Conservation (phyloP, 2,888 invertebrate species). For the Barypeithes pellucidus region DNA sequence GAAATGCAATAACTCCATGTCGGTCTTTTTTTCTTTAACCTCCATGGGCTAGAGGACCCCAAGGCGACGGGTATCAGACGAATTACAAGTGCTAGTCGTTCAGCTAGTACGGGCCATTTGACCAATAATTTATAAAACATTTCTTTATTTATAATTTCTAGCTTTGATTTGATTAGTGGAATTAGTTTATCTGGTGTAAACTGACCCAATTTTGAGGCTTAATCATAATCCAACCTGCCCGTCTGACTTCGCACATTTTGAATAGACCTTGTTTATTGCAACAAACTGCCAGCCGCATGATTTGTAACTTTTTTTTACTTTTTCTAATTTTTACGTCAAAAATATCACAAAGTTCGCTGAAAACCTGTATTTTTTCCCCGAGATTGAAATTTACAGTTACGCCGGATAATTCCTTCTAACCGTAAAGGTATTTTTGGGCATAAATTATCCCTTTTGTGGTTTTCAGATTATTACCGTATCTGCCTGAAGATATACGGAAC, state of each 20-base stretch:
- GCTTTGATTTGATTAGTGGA: neutral
- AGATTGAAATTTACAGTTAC: conserved; percentile 21
- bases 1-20: too few species aligned
- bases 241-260: conserved; percentile 43
- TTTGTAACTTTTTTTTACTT: conserved; percentile 30
- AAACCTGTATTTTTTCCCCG: conserved; percentile 9
- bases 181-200: neutral
- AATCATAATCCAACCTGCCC: conserved; percentile 36
- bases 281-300: conserved; percentile 13
- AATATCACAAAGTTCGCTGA: conserved; percentile 20
- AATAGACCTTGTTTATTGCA: conserved; percentile 26
- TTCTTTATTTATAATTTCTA: too few species aligned
- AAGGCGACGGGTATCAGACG: too few species aligned
- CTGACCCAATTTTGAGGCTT: conserved; percentile 12
- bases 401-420: conserved; percentile 8
- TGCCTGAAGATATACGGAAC: neutral
- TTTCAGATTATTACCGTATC: neutral
- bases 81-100: too few species aligned
- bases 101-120: too few species aligned
- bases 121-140: too few species aligned
- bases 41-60: too few species aligned
- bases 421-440: conserved; percentile 9
- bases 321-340: conserved; percentile 33
- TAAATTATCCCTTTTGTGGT: conserved; percentile 29
- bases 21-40: too few species aligned